Conservation (phyloP, 2,888 invertebrate genomes). For the Diarsia mendica region DNA sequence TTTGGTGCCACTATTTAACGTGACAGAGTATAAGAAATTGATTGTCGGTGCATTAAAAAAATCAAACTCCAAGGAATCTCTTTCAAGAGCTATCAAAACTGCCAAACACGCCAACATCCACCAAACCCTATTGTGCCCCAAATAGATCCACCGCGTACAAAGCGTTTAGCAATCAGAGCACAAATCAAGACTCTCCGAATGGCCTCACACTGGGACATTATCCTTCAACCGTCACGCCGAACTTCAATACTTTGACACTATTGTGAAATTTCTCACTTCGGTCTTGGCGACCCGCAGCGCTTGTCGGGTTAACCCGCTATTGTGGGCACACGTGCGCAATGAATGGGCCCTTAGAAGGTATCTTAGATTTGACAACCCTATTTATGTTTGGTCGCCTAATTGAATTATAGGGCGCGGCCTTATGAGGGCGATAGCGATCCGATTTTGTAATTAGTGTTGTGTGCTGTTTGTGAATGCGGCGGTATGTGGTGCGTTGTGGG, state of each 20-base stretch:
- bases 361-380: constrained; percentile 83
- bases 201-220: constrained; percentile 86
- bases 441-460: constrained; percentile 77
- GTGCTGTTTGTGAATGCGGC: constrained; percentile 57
- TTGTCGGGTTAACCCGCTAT: constrained; percentile 79
- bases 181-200: constrained; percentile 75
- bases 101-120: constrained; percentile 69
- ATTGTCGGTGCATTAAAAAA: constrained; percentile 37
- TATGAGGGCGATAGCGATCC: constrained; percentile 79
- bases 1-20: constrained; percentile 10
- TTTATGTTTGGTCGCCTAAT: constrained; percentile 85
- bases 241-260: constrained; percentile 85
- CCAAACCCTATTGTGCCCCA: constrained; percentile 71
- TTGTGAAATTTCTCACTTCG: constrained; percentile 86
- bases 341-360: constrained; percentile 82
- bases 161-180: constrained; percentile 77
- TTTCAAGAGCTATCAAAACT: constrained; percentile 58
- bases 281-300: constrained; percentile 84
- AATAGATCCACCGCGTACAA: constrained; percentile 77
- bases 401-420: constrained; percentile 84
- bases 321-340: constrained; percentile 87
- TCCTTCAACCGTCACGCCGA: constrained; percentile 83
- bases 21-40: constrained; percentile 31
- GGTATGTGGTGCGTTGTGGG: constrained; percentile 50
- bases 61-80: constrained; percentile 43